A percentile compares a stretch with the other conserved stretches of the same genome.
Evolutionary conservation across 2,113 vertebrate species (phyloP).

Genomic region (Onychostoma macrolepis): DNA sequence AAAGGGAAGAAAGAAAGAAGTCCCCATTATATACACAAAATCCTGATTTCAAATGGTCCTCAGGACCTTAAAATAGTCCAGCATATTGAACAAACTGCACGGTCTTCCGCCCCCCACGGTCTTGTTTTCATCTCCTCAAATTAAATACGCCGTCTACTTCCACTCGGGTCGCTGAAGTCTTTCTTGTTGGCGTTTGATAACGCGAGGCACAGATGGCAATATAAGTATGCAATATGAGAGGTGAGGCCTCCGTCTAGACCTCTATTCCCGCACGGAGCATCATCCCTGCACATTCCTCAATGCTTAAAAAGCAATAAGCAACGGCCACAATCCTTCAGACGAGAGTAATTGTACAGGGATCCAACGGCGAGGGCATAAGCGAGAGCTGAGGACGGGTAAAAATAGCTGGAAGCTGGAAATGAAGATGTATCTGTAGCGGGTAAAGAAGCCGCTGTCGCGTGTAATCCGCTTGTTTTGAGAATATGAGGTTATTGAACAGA

Average conservation of each 20-base stretch:
- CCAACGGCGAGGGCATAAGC: not conserved
- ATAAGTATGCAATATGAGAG: conserved; percentile 29
- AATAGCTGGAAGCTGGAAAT: conserved; percentile 36
- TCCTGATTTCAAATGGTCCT: not conserved
- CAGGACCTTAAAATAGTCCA: not conserved
- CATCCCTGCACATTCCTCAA: conserved; percentile 37
- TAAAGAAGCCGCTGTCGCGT: not conserved
- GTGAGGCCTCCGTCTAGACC: conserved; percentile 23
- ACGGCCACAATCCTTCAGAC: conserved; percentile 19
- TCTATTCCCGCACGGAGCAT: not conserved
- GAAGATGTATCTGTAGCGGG: conserved; percentile 18
- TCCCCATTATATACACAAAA: too few species aligned
- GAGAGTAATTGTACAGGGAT: conserved; percentile 43
- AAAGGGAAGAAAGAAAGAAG: not conserved
- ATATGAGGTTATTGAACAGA: conserved; percentile 16
- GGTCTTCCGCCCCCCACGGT: not conserved
- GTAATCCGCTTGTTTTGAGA: conserved; percentile 15
- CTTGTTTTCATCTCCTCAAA: conserved; percentile 2
- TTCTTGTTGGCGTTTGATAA: conserved; percentile 2
- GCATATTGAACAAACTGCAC: not conserved
- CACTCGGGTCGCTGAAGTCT: not conserved
- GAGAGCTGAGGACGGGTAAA: not conserved
- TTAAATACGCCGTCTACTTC: not conserved
- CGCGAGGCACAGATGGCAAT: conserved; percentile 48
- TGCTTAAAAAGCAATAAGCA: conserved; percentile 49